A percentile compares a stretch with the other conserved stretches of the same genome.
Evolutionary conservation across 2,113 vertebrate genomes (phyloP).

Genomic region (Pollimyrus isidori): DNA sequence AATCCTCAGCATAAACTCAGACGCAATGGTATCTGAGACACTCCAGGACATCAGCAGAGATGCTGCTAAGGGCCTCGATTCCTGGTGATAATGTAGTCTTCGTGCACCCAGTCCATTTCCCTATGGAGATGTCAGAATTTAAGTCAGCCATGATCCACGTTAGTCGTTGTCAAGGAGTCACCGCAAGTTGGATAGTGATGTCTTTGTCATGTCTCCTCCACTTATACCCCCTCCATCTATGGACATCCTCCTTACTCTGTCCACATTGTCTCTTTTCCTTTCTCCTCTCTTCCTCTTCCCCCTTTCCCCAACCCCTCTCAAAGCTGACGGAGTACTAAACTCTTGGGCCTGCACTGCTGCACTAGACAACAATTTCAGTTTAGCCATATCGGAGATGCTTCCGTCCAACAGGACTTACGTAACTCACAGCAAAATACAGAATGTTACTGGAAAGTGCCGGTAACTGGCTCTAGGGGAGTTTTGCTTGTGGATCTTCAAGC

Average conservation of each 20-base stretch:
- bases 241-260: slow-evolving; percentile 30
- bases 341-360: neutral
- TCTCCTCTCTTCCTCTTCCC: neutral
- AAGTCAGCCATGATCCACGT: slow-evolving; percentile 36
- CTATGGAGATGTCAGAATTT: slow-evolving; percentile 24
- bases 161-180: slow-evolving; percentile 14
- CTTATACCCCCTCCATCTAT: neutral
- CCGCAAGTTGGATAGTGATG: slow-evolving; percentile 24
- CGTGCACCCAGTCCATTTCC: slow-evolving; percentile 30
- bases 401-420: neutral
- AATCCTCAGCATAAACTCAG: neutral
- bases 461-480: neutral
- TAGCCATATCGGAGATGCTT: neutral
- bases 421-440: neutral
- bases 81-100: slow-evolving; percentile 42
- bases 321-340: neutral
- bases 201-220: slow-evolving; percentile 11
- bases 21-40: neutral
- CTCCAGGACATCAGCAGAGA: neutral
- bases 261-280: slow-evolving; percentile 33
- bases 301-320: neutral
- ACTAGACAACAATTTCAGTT: neutral
- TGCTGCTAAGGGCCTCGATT: slow-evolving; percentile 21
- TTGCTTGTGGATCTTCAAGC: neutral
- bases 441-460: neutral